Base-by-base conservation (phyloP, 1,140 invertebrate genomes). In the Microplitis mediator region DNA sequence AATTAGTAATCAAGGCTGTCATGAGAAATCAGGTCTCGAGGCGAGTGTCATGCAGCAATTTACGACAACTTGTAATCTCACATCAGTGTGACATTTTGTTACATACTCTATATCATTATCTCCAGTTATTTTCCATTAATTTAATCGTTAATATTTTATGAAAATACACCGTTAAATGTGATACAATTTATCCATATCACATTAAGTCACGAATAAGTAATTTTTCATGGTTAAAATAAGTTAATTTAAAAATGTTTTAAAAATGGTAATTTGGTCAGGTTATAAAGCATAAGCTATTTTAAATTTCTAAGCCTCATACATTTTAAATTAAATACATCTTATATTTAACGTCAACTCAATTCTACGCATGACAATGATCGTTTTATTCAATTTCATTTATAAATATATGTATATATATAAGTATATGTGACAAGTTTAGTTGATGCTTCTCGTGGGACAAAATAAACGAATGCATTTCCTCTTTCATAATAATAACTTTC, bases 1-100 rank as follows among this genome's bases (percentile, higher is more conserved):
- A 60, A 60, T 60, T 60, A 60, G 58, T 60, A 60, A 60, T 60
- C 58, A 60, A 60, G 58, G 58, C 58, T 60, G 58, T 60, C 58
- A 60, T 34, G 31, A 60, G 58, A 60, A 60, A 60, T 60, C 16
- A 60, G 58, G 58, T 60, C 58, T 60, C 31, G 16, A 60, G 52
- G 58, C 58, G 58, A 60, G 58, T 60, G 58, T 60, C 58, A 60
- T 32, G 58, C 23, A 23, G 52, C 52, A 54, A 54, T 54, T 54
- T 14, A 54, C 52, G 52, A 54, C 52, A 54, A 16, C 16, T 54
- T n/a, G 52, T 54, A 54, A 54, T 54, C 16, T 54, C 52, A 54
- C 52, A 54, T 54, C 52, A 45, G 39, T 54, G 52, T 54, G 52
- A 54, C 16, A 54, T 54, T 54, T 54, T 54, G 13, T 54, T 16